Base-by-base conservation (phyloP, 2,888 invertebrate genomes). In the Troilus luridus region DNA sequence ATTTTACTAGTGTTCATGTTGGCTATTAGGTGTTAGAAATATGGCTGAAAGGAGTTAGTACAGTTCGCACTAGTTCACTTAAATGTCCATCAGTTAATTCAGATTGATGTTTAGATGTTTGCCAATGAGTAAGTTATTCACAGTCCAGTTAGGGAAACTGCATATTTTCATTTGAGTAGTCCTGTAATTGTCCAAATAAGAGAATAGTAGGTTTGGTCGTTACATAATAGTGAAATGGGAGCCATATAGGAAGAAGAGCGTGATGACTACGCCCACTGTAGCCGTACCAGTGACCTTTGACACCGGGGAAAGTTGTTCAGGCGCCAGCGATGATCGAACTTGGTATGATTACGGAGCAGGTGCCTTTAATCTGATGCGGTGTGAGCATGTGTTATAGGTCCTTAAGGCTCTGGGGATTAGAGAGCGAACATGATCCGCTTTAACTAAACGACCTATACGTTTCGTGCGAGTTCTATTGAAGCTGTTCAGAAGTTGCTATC, bases 281-380 rank as follows among this genome's bases (percentile, higher is more conserved):
- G 81, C 81, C 56, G n/a, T 56, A 81, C 81, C 21, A 56, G n/a
- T 85, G 85, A 85, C 85, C 85, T 85, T 58, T 85, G 56, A 85
- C 85, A 56, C 85, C 0, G n/a, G 85, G 0, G 85, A 85, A 85
- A 85, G 85, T 85, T 85, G 56, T 56, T 85, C 56, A 85, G 56
- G n/a, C 11, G 0, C 56, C 11, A 11, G 21, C 11, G 21, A n/a
- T 56, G n/a, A 58, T 85, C 85, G 19, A 58, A 21, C 56, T 81
- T 54, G 54, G 56, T 85, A 5, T 85, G 41, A 77, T 77, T 77
- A 41, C 19, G 14, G 72, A 85, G 85, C 85, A 85, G 85, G 56
- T 85, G 56, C 54, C 54, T 85, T 72, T 21, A 54, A 56, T 85
- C 72, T 77, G 41, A 27, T 8, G 72, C 19, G 24, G 24, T 24